Base-by-base conservation (phyloP, 2,888 invertebrate genomes). In the Aphidius colemani region DNA sequence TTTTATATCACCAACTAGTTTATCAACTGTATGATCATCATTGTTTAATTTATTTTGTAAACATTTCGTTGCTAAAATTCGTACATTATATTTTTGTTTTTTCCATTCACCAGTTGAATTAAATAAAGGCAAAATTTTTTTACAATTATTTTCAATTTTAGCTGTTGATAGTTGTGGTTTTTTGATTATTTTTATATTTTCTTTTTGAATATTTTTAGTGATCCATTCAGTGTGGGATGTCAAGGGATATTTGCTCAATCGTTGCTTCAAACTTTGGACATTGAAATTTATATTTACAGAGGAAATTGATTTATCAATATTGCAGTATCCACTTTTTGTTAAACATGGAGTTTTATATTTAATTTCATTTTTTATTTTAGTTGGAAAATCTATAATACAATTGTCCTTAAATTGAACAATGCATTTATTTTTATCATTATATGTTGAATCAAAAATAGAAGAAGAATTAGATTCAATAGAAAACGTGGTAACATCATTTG, bases 51-150 rank as follows among this genome's bases (percentile, higher is more conserved):
- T 11, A 44, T n/a, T 48, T 7, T 60, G 41, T 7, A 61, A 50
- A 61, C 71, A 70, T 53, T 67, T 72, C 64, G 67, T 72, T 50
- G 69, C 67, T 30, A 61, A 72, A 50, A 69, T 46, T 51, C 74
- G 67, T n/a, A 72, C 43, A 7, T 45, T 40, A 59, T 71, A 72
- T 41, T 56, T 69, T 57, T 75, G 75, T n/a, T 49, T 60, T 6
- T 56, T 65, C 77, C 77, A 75, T 39, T 70, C 64, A 4, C 69
- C 66, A 1, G 59, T 60, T 1, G 8, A 13, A 40, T 10, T 30
- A 9, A 45, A n/a, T 50, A 51, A 39, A 43, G 55, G 45, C 7
- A 40, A 9, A 45, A 57, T 48, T 58, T 55, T 43, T 6, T 9
- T 9, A n/a, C 3, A 10, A 48, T 13, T 6, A 6, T 10, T 41